Base-by-base conservation (phyloP, 2,888 invertebrate genomes). In the Eupithecia subumbrata region DNA sequence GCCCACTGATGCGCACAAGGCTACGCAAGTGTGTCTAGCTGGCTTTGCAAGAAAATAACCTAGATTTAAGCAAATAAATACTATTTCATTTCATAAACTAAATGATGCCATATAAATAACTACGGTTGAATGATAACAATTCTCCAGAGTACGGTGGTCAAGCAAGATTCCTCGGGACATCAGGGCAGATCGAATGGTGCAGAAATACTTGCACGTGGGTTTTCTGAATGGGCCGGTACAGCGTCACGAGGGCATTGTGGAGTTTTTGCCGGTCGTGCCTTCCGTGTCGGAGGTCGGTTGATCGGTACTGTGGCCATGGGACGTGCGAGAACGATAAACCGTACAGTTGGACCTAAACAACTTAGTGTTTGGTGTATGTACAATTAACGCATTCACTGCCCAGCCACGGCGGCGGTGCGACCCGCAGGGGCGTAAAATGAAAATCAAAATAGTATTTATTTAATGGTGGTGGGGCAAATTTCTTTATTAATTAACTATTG, bases 201-300 rank as follows among this genome's bases (percentile, higher is more conserved):
- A 85, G 88, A 90, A 91, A 92, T 91, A 83, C 88, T 88, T 88
- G 86, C 92, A 91, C 93, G 93, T 91, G 90, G 86, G 82, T 83
- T 83, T 81, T 84, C 85, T 92, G 91, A 92, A 92, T 91, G 92
- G 86, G 85, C 81, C 78, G 81, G 83, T 80, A 78, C 78, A 78
- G 79, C 81, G 90, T 92, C 94, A 94, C 93, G 94, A 90, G 77
- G 67, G 83, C 84, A 84, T 92, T 92, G 88, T 90, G 79, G 78
- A 82, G 89, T 93, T 91, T 92, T 94, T 92, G 87, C 87, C 84
- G 84, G 83, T 74, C 84, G 85, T 78, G 84, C 88, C 91, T 92
- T 90, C 91, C 91, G 93, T 91, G 92, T 93, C 92, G 90, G 90
- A 90, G 93, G 91, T 92, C 89, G 91, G 82, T 74, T 81, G 80